Conservation (phyloP, 2,113 vertebrate genomes). For the Oncorhynchus nerka region DNA sequence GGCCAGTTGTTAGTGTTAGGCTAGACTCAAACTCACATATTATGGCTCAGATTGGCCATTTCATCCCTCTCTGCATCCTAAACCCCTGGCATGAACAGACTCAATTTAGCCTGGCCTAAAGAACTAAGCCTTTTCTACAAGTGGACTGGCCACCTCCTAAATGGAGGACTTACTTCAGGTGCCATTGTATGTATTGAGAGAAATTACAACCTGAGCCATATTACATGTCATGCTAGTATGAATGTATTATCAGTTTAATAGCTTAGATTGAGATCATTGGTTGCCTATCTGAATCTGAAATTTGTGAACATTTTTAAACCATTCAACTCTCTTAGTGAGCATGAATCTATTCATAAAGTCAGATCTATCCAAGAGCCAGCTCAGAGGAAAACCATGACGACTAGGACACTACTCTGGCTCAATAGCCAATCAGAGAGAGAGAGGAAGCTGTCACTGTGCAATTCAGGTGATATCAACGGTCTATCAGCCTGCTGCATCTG, state of each 20-base stretch:
- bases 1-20: constrained; percentile 68
- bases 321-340: constrained; percentile 35
- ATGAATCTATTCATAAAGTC: constrained; percentile 60
- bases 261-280: constrained; percentile 48
- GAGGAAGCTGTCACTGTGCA: constrained; percentile 51
- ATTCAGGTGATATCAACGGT: constrained; percentile 54
- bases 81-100: constrained; percentile 34
- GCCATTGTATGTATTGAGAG: constrained; percentile 14
- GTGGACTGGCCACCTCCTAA: constrained; percentile 38
- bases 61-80: constrained; percentile 53
- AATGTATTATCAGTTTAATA: constrained; percentile 14
- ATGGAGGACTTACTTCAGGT: constrained; percentile 19
- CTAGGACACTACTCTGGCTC: constrained; percentile 58
- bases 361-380: constrained; percentile 73
- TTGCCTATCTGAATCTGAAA: constrained; percentile 36
- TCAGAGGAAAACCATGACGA: constrained; percentile 71
- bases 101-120: constrained; percentile 12
- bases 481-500: constrained; percentile 47
- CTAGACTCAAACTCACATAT: constrained; percentile 55
- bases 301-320: constrained; percentile 27
- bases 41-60: constrained; percentile 63
- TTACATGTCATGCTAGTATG: constrained; percentile 30
- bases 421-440: constrained; percentile 32
- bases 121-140: background rate
- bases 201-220: constrained; percentile 61